Base-by-base conservation (phyloP, 2,797 vertebrate species). In the Distichodus sexfasciatus region DNA sequence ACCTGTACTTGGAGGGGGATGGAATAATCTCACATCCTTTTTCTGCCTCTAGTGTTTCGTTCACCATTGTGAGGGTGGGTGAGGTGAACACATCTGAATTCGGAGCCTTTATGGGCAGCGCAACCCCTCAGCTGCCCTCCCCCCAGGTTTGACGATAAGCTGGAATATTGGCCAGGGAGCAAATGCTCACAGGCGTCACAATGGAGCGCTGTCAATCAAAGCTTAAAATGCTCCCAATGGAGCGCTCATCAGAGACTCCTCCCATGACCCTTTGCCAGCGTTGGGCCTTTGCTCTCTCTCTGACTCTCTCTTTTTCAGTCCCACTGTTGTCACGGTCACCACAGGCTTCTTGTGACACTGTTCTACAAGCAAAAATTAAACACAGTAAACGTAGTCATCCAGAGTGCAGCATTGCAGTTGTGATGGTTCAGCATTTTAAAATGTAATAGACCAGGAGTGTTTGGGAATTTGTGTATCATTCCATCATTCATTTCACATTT, bases 161-260 rank as follows among this genome's bases (percentile, higher is more conserved):
- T 50, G 47, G 63, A 50, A 61, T 50, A 67, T 43, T 38, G 72
- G 60, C 55, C 50, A 19, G 60, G 61, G 69, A 63, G 66, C 70
- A 63, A 21, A 33, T 19, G 70, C 68, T 73, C 66, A 64, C 23
- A 15, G 62, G 40, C 66, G 54, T 76, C 74, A 76, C 77, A 76
- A 79, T 76, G 47, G 53, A 79, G 9, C 11, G 19, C 77, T 79
- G 77, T 76, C 77, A 79, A 61, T 79, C 77, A 79, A 58, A 65
- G 47, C 47, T 53, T 69, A 64, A 53, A 64, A 62, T 47, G 38
- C 58, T 23, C 69, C 74, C 74, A 38, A 29, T 31, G 74, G 74
- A 72, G 51, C 21, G 54, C 66, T 59, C 63, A 55, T 60, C 19
- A 57, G 53, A 47, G 58, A 60, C 53, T 71, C 77, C 77, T 61